Conservation (phyloP, 2,888 invertebrate species). For the Euplagia quadripunctaria region DNA sequence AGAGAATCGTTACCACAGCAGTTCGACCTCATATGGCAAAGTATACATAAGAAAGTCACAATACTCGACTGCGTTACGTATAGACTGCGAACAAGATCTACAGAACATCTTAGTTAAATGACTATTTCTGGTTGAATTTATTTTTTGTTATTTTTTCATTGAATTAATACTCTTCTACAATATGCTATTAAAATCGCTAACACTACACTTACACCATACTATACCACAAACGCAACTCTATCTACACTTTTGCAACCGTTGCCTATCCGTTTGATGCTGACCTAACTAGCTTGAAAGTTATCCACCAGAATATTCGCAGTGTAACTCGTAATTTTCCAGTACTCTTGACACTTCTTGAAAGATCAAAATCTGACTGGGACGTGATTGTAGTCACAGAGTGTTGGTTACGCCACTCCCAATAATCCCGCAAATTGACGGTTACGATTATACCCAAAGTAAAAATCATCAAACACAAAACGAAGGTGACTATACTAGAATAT, state of each 20-base stretch:
- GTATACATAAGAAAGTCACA: constrained; percentile 15
- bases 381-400: constrained; percentile 15
- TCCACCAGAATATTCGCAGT: constrained; percentile 13
- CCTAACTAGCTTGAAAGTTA: background rate
- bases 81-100: constrained; percentile 11
- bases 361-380: too few relatives aligned
- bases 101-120: constrained; percentile 5
- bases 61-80: constrained; percentile 8
- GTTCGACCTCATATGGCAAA: constrained; percentile 17
- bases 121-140: background rate
- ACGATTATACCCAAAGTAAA: constrained; percentile 4
- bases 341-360: constrained; percentile 12
- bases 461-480: constrained; percentile 12
- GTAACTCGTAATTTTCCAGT: constrained; percentile 9
- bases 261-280: too few relatives aligned
- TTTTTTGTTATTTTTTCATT: background rate
- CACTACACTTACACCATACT: too few relatives aligned
- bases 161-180: background rate
- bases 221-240: too few relatives aligned
- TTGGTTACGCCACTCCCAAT: too few relatives aligned
- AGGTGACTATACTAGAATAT: constrained; percentile 4
- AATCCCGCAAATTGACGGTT: constrained; percentile 11
- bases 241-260: background rate
- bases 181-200: background rate
- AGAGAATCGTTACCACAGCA: constrained; percentile 3